Evolutionary conservation across 2,888 invertebrate genomes (phyloP), one percentile per base, ranked within the genome.

Genomic region (Cyaniris semiargus): DNA sequence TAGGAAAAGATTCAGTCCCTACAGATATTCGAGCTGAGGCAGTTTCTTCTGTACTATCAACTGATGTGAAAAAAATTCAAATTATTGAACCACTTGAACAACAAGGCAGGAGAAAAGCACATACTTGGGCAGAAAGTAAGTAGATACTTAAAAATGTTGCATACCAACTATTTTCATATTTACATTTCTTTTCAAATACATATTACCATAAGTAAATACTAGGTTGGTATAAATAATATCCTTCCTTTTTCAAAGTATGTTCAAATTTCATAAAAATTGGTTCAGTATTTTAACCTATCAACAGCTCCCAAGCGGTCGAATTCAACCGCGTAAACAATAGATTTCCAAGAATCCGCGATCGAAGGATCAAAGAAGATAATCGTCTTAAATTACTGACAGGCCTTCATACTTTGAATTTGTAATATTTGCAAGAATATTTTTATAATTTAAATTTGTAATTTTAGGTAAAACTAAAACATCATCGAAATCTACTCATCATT

Each of bases 81-180:
- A 83, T 91, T 80, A 90, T 90, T 81, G 85, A 87, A 77, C 87
- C 91, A 66, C 84, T 85, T 53, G 79, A 82, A n/a, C 84, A 86
- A 10, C 58, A 83, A 76, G 79, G 83, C 71, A 87, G 82, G 82
- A 82, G 79, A 77, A 89, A 83, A 84, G 76, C 83, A 75, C 80
- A 82, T 70, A n/a, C 53, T 77, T 74, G 78, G 38, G 77, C 79
- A 66, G 84, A 85, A 80, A 82, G 90, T 90, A 86, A 86, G 89
- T 83, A 76, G 18, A 66, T 74, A 1, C 3, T 15, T 10, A 38
- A 4, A 53, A 53, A 18, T 53, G 4, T 18, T 53, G 53, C 15
- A 53, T 53, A 53, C 18, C 18, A 53, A 53, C 13, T 53, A 18
- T 53, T 53, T 18, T 18, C 53, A 18, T 18, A 18, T 53, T 53